Conservation (phyloP, 2,797 vertebrate genomes). For the Acipenser oxyrinchus region DNA sequence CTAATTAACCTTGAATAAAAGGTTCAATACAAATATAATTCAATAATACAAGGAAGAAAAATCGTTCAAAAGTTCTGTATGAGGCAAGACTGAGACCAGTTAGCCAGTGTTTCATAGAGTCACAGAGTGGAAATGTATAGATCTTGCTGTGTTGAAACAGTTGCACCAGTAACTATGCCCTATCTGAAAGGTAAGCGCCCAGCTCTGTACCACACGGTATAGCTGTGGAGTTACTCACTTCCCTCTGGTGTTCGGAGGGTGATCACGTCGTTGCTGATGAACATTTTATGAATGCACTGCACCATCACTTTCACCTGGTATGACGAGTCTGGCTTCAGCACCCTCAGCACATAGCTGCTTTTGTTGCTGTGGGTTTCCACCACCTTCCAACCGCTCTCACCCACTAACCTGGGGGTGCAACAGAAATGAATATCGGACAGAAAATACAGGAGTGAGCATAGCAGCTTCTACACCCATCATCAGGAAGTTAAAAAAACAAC, state of each 20-base stretch:
- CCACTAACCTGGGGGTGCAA: conserved; percentile 59
- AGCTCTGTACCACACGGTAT: neutral
- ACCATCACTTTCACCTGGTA: conserved; percentile 92
- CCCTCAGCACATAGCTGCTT: conserved; percentile 68
- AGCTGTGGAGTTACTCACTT: conserved; percentile 58
- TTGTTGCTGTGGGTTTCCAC: conserved; percentile 93
- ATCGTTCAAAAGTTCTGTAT: too few relatives aligned
- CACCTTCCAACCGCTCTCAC: conserved; percentile 73
- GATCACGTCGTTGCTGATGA: conserved; percentile 83
- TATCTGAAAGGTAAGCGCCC: neutral
- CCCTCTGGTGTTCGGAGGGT: conserved; percentile 82
- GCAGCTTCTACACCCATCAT: too few relatives aligned
- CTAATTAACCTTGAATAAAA: too few relatives aligned
- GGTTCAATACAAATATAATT: too few relatives aligned
- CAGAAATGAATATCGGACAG: neutral
- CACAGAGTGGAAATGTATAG: too few relatives aligned
- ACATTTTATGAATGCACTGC: conserved; percentile 78
- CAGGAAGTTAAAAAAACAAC: too few relatives aligned
- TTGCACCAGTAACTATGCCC: neutral
- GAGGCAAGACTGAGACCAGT: too few relatives aligned
- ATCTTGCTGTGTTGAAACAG: neutral
- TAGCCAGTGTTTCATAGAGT: too few relatives aligned
- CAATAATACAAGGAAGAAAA: too few relatives aligned
- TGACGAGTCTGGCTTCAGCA: conserved; percentile 84
- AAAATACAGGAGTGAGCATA: too few relatives aligned